Percentiles rank a stretch among this genome's conserved stretches.
phyloP scores from a whole-genome alignment of 2,888 invertebrate species.

The Tromatobia lineatoria region DNA sequence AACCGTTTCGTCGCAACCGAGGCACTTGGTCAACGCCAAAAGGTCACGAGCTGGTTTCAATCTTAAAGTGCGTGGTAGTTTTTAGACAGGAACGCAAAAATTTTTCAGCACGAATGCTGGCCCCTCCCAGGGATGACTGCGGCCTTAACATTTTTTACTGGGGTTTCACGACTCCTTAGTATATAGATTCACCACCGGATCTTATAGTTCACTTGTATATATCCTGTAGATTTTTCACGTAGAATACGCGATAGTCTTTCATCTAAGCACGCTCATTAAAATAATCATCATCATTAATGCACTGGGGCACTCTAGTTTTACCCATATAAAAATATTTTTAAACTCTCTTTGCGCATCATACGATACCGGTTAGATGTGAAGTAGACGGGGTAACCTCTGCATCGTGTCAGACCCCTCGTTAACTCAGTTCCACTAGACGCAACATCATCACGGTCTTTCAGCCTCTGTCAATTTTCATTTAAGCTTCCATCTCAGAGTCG shows the following conservation, averaged over 20 bases:
- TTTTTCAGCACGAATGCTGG: slow-evolving; percentile 1
- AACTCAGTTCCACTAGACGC: not conserved
- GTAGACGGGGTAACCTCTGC: not conserved
- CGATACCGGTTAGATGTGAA: slow-evolving; percentile 1
- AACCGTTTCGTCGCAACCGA: slow-evolving; percentile 38
- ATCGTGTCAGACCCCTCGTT: not conserved
- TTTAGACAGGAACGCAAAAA: slow-evolving; percentile 1
- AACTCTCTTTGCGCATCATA: not conserved
- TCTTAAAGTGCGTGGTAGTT: slow-evolving; percentile 31
- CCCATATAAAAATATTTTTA: slow-evolving; percentile 35
- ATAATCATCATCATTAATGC: not conserved
- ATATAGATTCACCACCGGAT: not conserved
- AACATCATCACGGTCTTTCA: not conserved
- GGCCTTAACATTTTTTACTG: slow-evolving; percentile 35
- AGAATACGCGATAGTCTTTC: not conserved
- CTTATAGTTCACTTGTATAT: not conserved
- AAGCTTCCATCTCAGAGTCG: not conserved
- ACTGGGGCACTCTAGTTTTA: not conserved
- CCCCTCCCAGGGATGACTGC: not conserved
- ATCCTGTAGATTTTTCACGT: not conserved
- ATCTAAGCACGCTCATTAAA: slow-evolving; percentile 9
- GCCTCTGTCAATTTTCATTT: not conserved
- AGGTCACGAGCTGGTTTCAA: slow-evolving; percentile 63
- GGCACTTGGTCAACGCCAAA: slow-evolving; percentile 59
- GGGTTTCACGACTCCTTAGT: not conserved